Conservation (phyloP, 2,113 vertebrate genomes). For the Gavia stellata region DNA sequence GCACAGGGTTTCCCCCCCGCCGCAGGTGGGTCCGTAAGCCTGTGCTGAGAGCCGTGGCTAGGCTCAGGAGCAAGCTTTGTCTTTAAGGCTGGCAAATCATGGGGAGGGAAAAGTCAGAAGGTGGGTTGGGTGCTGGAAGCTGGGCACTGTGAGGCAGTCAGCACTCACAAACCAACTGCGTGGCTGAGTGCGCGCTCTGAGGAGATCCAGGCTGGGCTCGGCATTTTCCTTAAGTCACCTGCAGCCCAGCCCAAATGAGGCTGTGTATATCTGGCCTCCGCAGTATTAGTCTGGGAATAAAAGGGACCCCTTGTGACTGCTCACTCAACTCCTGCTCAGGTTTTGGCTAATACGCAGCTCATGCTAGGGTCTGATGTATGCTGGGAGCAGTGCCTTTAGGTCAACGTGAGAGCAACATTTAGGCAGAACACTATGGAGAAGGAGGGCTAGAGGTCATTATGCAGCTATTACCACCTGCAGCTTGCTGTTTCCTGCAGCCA, state of each 20-base stretch:
- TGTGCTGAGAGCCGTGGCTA: rapidly evolving
- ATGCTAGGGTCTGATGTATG: rapidly evolving
- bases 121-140: neutral
- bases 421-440: neutral
- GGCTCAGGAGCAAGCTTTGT: neutral
- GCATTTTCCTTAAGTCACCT: neutral
- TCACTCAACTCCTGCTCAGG: rapidly evolving
- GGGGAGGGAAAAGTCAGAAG: neutral
- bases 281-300: neutral
- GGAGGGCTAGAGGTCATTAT: neutral
- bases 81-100: neutral
- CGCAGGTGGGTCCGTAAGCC: neutral
- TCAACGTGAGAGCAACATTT: rapidly evolving
- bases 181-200: rapidly evolving
- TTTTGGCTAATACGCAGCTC: neutral
- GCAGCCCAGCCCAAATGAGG: rapidly evolving
- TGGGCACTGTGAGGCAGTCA: neutral
- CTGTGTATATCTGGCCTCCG: rapidly evolving
- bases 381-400: neutral
- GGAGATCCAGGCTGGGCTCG: neutral
- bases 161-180: neutral
- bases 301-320: neutral
- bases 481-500: neutral
- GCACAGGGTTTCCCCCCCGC: too few species aligned
- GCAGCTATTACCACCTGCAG: neutral